phyloP scores from a whole-genome alignment of 2,797 vertebrate genomes.

The Platalea minor region DNA sequence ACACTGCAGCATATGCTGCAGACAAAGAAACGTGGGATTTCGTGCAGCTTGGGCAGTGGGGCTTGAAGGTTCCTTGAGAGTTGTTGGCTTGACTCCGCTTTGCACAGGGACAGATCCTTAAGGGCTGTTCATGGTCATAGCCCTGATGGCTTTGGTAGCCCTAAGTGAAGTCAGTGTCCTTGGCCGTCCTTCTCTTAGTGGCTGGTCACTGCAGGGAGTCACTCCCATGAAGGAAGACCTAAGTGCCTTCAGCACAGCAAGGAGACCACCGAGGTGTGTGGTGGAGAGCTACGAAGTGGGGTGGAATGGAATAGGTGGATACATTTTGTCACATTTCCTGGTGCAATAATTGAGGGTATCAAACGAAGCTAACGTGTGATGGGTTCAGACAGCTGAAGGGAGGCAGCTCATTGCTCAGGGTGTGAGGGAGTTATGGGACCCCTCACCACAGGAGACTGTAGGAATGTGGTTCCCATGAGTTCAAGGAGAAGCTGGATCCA shows the following conservation, averaged over 20 bases:
- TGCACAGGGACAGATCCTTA: not conserved
- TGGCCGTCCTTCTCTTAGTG: not conserved
- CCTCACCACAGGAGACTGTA: not conserved
- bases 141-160: not conserved
- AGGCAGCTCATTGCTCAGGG: not conserved
- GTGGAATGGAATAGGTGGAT: not conserved
- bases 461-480: not conserved
- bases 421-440: not conserved
- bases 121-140: not conserved
- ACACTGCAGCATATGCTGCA: not conserved
- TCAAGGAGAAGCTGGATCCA: not conserved
- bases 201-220: not conserved
- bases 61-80: not conserved
- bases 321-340: not conserved
- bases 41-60: not conserved
- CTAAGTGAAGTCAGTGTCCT: not conserved
- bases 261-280: rapidly evolving
- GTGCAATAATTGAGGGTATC: not conserved
- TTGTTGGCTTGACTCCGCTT: not conserved
- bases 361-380: not conserved
- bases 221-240: not conserved
- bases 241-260: rapidly evolving
- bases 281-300: not conserved
- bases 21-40: not conserved
- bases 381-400: not conserved